phyloP scores from a whole-genome alignment of 2,113 vertebrate genomes.

The Urocitellus parryii region DNA sequence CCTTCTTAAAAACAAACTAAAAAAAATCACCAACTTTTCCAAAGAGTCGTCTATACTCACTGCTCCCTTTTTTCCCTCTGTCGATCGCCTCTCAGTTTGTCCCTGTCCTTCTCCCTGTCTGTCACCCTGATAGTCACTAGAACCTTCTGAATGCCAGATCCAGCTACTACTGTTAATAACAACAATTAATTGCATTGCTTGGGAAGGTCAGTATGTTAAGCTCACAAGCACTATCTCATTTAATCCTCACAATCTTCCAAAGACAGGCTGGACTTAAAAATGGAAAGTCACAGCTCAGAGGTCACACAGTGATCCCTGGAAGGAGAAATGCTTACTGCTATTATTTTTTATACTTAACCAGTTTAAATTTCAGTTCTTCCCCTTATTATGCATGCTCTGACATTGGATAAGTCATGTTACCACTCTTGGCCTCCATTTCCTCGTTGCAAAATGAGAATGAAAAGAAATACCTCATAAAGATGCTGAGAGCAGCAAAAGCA shows the following conservation, averaged over 20 bases:
- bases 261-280: neutral
- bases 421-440: neutral
- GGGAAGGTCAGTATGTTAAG: neutral
- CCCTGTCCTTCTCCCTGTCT: neutral
- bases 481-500: neutral
- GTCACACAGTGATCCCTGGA: neutral
- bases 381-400: neutral
- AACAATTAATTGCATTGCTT: neutral
- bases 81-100: neutral
- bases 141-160: neutral
- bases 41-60: too few species aligned
- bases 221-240: neutral
- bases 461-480: neutral
- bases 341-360: neutral
- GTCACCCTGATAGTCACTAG: neutral
- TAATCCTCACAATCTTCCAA: neutral
- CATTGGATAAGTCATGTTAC: neutral
- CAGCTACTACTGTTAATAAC: neutral
- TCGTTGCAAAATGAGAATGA: neutral
- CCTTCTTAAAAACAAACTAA: neutral
- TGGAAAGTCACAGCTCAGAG: neutral
- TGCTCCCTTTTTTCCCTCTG: neutral
- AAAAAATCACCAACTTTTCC: neutral
- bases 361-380: constrained; percentile 10
- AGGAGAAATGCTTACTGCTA: neutral